Evolutionary conservation across 2,113 vertebrate species (phyloP), one percentile per base, ranked within the genome.

Genomic region (Xiphophorus maculatus): DNA sequence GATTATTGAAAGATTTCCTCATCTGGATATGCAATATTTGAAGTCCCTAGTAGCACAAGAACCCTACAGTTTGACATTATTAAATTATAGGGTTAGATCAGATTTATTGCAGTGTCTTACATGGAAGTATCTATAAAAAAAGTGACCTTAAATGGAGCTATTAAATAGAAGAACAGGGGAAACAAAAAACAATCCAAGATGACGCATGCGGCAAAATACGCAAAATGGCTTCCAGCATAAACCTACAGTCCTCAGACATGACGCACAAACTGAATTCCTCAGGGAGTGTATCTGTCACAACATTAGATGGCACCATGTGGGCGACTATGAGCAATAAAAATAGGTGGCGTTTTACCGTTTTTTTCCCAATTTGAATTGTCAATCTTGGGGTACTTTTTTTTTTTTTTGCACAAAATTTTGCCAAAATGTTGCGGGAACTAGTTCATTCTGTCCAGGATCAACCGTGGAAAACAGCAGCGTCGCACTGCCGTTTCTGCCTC

Each of bases 401-500:
- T 5, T 54, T 9, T 25, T 54, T 54, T 54, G 19, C 22, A 25
- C 22, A n/a, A 25, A 8, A 3, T 54, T 8, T 54, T 25, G 51
- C 7, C 22, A 30, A 37, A 37, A 37, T 37, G 0, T 35, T 35
- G 33, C 33, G 8, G 33, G 33, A 9, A 35, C 33, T 35, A 8
- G 8, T 35, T 35, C 8, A 35, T 35, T 9, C 13, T 25, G 17
- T 37, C 5, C 25, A 62, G 15, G 14, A 32, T 75, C 64, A 2
- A 33, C 32, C 32, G 5, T 33, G 32, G 32, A 33, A 37, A 44
- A 64, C 63, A 81, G 79, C 61, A 11, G 75, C 32, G 61, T 63
- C 3, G 2, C 66, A 7, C 74, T 28, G 72, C 63, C 42, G 40
- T 11, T n/a, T 76, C 60, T 37, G 9, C 63, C 44, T 84, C 72